Percentiles rank a stretch among this genome's conserved stretches.
Evolutionary conservation across 2,888 invertebrate species (phyloP).

Genomic region (Hipparchia sbordonii): DNA sequence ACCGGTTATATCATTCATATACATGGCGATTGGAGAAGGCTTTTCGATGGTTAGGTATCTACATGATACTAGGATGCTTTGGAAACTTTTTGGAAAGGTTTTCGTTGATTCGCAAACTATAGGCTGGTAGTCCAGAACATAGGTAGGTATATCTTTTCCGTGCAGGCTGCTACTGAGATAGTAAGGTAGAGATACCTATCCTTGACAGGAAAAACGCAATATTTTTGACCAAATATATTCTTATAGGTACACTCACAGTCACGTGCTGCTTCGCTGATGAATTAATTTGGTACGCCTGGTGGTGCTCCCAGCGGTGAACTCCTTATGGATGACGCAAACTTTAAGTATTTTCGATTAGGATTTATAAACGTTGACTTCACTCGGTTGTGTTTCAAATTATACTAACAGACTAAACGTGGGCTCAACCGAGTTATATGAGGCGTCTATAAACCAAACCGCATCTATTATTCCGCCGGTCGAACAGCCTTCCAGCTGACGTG

Average conservation of each 20-base stretch:
- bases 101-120: too few species aligned
- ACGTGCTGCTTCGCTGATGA: slow-evolving; percentile 4
- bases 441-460: slow-evolving; percentile 78
- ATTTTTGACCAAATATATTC: too few species aligned
- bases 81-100: too few species aligned
- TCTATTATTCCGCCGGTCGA: slow-evolving; percentile 71
- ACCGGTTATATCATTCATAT: too few species aligned
- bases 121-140: too few species aligned
- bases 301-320: slow-evolving; percentile 5
- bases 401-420: slow-evolving; percentile 67
- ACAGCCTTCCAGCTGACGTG: slow-evolving; percentile 69
- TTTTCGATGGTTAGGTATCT: too few species aligned
- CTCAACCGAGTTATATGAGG: slow-evolving; percentile 75
- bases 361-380: slow-evolving; percentile 63
- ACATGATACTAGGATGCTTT: too few species aligned
- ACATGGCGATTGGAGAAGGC: too few species aligned
- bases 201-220: too few species aligned
- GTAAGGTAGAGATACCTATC: too few species aligned
- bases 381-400: slow-evolving; percentile 76
- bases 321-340: neutral
- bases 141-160: too few species aligned
- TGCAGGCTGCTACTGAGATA: too few species aligned
- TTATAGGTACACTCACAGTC: neutral
- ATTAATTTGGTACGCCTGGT: neutral
- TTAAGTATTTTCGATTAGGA: slow-evolving; percentile 36